Percentiles rank a stretch among this genome's conserved stretches.
These are phyloP conservation scores for Squalus acanthias DNA, from an alignment of 2,797 vertebrate genomes.

Conservation along the genomic window DNA sequence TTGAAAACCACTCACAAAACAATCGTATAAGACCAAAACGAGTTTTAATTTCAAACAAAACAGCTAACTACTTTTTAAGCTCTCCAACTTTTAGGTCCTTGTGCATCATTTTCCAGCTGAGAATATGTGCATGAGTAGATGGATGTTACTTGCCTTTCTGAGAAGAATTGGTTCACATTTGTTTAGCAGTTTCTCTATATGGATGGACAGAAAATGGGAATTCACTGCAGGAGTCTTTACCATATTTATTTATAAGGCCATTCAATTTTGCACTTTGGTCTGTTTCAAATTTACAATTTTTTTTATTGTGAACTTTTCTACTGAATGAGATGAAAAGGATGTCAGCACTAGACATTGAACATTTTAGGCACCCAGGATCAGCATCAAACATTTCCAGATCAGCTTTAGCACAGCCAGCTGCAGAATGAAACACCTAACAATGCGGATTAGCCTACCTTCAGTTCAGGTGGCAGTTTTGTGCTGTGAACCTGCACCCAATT, in stretches of 20 bases:
- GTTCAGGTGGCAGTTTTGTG: neutral
- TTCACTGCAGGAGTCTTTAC: neutral
- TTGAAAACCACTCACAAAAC: neutral
- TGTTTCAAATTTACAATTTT: conserved; percentile 26
- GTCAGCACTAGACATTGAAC: neutral
- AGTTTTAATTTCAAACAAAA: neutral
- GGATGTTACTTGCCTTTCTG: neutral
- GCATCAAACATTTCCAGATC: neutral
- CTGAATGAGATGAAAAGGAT: conserved; percentile 2
- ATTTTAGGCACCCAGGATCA: neutral
- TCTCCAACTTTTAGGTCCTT: neutral
- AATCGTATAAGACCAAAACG: neutral
- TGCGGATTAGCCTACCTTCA: neutral
- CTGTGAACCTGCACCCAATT: neutral
- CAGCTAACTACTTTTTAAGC: neutral
- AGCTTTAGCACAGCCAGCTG: neutral
- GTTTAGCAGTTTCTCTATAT: neutral
- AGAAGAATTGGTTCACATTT: neutral
- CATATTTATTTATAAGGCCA: conserved; percentile 7
- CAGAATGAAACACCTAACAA: neutral
- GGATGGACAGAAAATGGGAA: neutral
- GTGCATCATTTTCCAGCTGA: neutral
- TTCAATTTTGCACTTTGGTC: neutral
- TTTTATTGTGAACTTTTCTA: neutral
- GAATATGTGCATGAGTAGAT: neutral